Conservation (phyloP, 2,113 vertebrate genomes). For the Prunella himalayana region DNA sequence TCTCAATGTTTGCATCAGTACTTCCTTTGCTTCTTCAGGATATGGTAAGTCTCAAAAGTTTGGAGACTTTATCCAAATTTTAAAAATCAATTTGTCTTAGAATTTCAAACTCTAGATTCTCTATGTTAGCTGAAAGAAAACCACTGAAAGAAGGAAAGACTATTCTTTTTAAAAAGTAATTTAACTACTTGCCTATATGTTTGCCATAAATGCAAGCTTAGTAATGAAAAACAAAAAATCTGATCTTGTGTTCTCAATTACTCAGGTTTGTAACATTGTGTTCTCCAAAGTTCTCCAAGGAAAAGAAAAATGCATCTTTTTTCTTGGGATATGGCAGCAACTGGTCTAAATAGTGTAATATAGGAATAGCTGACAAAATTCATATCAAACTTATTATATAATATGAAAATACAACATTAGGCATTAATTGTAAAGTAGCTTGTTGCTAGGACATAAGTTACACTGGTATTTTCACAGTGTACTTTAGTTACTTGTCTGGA, state of each 20-base stretch:
- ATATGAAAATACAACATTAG: not conserved
- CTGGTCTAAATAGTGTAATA: not conserved
- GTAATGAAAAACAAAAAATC: not conserved
- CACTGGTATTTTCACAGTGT: not conserved
- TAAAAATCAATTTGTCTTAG: not conserved
- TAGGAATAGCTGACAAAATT: not conserved
- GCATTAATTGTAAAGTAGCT: not conserved
- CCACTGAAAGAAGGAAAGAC: not conserved
- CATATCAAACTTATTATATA: not conserved
- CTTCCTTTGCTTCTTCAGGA: not conserved
- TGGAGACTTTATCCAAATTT: not conserved
- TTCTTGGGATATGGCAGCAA: not conserved
- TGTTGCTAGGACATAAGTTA: not conserved
- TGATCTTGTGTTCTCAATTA: not conserved
- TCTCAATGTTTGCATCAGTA: not conserved
- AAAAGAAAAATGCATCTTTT: not conserved
- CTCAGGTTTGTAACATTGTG: not conserved
- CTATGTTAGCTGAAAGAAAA: not conserved
- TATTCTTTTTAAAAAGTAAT: not conserved
- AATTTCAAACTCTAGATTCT: not conserved
- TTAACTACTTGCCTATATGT: not conserved
- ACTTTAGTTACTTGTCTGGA: not conserved
- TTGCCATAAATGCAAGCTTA: not conserved
- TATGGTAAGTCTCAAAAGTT: not conserved
- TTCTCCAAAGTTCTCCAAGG: not conserved